These are phyloP conservation scores for Eueides isabella DNA, from an alignment of 1,140 invertebrate species.

Conservation along the genomic window DNA sequence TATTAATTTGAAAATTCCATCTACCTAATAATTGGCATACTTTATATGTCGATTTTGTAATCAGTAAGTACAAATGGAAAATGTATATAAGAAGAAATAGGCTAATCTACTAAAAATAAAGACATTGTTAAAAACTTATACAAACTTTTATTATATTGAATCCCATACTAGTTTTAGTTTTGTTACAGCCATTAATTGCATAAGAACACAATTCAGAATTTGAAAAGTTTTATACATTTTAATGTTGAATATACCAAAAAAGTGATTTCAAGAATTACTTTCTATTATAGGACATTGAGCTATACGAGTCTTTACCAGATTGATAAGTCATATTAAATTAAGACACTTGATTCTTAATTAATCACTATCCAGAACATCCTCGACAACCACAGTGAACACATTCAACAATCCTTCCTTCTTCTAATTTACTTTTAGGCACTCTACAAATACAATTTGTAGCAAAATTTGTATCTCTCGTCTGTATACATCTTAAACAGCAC, in stretches of 20 bases:
- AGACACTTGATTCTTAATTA: not conserved
- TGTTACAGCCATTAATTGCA: not conserved
- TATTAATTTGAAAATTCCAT: not conserved
- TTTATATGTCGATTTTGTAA: not conserved
- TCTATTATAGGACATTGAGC: not conserved
- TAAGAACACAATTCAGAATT: not conserved
- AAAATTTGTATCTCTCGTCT: constrained; percentile 99
- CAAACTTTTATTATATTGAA: not conserved
- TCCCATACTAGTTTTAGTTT: not conserved
- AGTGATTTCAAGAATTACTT: not conserved
- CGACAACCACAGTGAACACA: constrained; percentile 98
- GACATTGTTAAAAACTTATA: not conserved
- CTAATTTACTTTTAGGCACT: constrained; percentile 98
- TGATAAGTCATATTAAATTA: not conserved
- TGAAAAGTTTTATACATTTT: not conserved
- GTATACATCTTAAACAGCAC: constrained; percentile 99
- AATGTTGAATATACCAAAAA: not conserved
- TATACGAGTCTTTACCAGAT: not conserved
- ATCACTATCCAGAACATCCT: constrained; percentile 92
- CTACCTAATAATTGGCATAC: not conserved
- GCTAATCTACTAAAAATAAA: not conserved
- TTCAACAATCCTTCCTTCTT: constrained; percentile 98
- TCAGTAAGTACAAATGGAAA: not conserved
- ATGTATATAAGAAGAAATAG: not conserved
- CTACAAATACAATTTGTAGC: constrained; percentile 99